A percentile compares a stretch with the other conserved stretches of the same genome.
phyloP scores from a whole-genome alignment of 1,140 invertebrate genomes.

The Anastrepha ludens region DNA sequence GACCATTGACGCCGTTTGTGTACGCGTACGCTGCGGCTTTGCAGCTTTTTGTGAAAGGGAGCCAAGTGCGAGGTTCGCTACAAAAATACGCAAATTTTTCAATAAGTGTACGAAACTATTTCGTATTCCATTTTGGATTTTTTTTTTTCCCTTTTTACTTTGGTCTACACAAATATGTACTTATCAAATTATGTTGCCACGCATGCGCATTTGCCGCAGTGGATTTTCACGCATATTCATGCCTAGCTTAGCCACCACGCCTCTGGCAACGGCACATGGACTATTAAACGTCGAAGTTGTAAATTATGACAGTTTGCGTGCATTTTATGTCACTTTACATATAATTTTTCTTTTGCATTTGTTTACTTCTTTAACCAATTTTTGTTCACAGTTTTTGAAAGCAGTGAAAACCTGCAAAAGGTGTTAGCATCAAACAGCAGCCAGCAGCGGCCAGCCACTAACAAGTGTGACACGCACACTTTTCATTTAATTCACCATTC shows the following conservation, averaged over 20 bases:
- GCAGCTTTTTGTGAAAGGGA: constrained; percentile 17
- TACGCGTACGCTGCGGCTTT: neutral
- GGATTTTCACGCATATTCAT: neutral
- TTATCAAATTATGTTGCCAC: neutral
- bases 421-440: neutral
- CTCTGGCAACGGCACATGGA: neutral
- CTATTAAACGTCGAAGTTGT: constrained; percentile 15
- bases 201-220: neutral
- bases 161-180: neutral
- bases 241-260: neutral
- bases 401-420: constrained; percentile 21
- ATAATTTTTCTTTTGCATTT: constrained; percentile 15
- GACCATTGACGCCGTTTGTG: neutral
- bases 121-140: neutral
- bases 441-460: neutral
- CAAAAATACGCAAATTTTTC: neutral
- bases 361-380: neutral
- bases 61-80: neutral
- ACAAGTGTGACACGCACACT: constrained; percentile 3
- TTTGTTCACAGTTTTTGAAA: neutral
- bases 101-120: neutral
- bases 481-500: neutral
- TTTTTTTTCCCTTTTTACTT: neutral
- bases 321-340: neutral
- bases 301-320: constrained; percentile 38